Conservation (phyloP, 1,140 invertebrate species). For the Brachionus asplanchnoidis region DNA sequence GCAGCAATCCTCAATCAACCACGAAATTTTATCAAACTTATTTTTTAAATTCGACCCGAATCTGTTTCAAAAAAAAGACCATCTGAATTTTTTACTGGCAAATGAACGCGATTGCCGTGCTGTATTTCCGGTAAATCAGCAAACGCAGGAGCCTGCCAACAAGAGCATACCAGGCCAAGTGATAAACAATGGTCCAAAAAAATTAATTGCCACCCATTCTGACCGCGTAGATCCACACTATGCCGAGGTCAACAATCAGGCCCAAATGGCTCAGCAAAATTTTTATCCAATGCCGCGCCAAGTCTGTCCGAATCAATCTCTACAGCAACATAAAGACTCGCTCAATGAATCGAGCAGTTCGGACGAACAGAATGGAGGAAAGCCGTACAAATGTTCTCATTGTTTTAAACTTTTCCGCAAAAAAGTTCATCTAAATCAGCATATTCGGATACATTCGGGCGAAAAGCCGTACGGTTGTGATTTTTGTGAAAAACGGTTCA, state of each 20-base stretch:
- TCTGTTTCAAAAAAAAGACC: conserved; percentile 21
- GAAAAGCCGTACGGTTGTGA: conserved; percentile 62
- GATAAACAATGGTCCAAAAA: neutral
- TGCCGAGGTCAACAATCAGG: neutral
- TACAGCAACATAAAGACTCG: neutral
- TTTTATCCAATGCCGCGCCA: neutral
- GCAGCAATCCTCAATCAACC: neutral
- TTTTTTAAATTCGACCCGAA: conserved; percentile 34
- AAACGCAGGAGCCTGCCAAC: neutral
- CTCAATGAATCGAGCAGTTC: conserved; percentile 6
- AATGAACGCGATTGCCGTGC: neutral
- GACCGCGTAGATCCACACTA: neutral
- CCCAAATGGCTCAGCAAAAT: neutral
- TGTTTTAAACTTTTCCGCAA: conserved; percentile 54
- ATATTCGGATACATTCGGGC: conserved; percentile 49
- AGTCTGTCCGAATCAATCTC: neutral
- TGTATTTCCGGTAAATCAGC: neutral
- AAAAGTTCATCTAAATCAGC: conserved; percentile 49
- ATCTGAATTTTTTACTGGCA: neutral
- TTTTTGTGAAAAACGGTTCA: conserved; percentile 86
- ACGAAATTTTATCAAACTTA: conserved; percentile 10
- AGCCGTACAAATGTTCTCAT: conserved; percentile 52
- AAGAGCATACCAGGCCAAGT: neutral
- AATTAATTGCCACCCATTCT: neutral
- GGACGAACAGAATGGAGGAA: conserved; percentile 45